Evolutionary conservation across 2,888 invertebrate species (phyloP), one percentile per base, ranked within the genome.

Genomic region (Sisyra terminalis): DNA sequence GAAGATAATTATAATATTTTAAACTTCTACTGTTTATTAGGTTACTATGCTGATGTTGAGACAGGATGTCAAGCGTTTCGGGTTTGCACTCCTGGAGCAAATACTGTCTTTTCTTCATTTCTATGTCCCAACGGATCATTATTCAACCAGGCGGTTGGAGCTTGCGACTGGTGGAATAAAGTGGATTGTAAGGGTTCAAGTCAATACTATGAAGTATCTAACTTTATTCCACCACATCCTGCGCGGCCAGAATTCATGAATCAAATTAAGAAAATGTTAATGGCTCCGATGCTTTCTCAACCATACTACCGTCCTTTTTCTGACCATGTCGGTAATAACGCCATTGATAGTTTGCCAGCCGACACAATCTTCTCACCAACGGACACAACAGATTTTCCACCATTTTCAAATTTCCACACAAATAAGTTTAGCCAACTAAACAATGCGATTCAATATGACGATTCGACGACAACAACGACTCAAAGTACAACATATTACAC

Each of bases 101-200:
- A 30, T 9, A 43, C 36, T 10, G 50, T 60, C 30, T 71, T 70
- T 45, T 72, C 73, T 45, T 75, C 75, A 2, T 76, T 77, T 53
- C 64, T 78, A 3, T 78, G 77, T 48, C 77, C 77, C 4, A 73
- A 77, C 50, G 78, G 78, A 45, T 76, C 78, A 8, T 60, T 75
- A 15, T 78, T 78, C 57, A 75, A 75, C 51, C 78, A 78, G 58
- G 71, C 70, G 39, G 65, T 75, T 2, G 65, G 74, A 45, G 75
- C 75, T 2, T 77, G 77, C 50, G 75, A 75, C 51, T 77, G 77
- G 77, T 77, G 77, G 77, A 73, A 69, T 62, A 73, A 74, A 50
- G 76, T 77, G 0, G 66, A 73, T 48, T 77, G 77, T 50, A 59
- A 64, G 29, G 55, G 63, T 18, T 64, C 70, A 2, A 58, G 60